Evolutionary conservation across 2,888 invertebrate genomes (phyloP).

Genomic region (Graphium colonna): DNA sequence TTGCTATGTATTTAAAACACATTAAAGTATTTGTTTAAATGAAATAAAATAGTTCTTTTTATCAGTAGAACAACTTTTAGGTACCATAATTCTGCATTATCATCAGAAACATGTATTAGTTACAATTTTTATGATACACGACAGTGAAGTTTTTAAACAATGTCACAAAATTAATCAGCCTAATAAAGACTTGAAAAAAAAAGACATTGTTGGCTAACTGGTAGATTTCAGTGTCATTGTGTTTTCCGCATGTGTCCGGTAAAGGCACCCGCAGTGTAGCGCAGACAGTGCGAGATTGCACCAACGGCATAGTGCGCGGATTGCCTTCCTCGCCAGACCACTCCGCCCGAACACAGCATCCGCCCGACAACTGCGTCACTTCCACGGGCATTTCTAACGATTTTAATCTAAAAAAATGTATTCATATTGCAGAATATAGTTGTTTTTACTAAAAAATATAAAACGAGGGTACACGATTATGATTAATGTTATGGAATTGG

Average conservation of each 20-base stretch:
- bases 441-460: background rate
- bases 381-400: conserved; percentile 36
- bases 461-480: background rate
- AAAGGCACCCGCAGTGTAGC: conserved; percentile 34
- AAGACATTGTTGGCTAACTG: background rate
- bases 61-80: too few species aligned
- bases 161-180: background rate
- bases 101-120: too few species aligned
- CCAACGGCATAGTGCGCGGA: conserved; percentile 27
- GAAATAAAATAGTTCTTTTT: too few species aligned
- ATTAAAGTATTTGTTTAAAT: too few species aligned
- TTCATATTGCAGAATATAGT: background rate
- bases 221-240: background rate
- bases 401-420: conserved; percentile 33
- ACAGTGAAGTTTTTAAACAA: background rate
- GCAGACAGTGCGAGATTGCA: conserved; percentile 28
- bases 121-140: too few species aligned
- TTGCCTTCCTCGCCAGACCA: background rate
- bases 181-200: too few species aligned
- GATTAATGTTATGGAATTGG: background rate
- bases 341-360: conserved; percentile 29
- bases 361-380: conserved; percentile 50
- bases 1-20: too few species aligned
- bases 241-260: conserved; percentile 15
- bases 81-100: too few species aligned